Conservation (phyloP, 2,888 invertebrate genomes). For the Microctonus aethiopoides region DNA sequence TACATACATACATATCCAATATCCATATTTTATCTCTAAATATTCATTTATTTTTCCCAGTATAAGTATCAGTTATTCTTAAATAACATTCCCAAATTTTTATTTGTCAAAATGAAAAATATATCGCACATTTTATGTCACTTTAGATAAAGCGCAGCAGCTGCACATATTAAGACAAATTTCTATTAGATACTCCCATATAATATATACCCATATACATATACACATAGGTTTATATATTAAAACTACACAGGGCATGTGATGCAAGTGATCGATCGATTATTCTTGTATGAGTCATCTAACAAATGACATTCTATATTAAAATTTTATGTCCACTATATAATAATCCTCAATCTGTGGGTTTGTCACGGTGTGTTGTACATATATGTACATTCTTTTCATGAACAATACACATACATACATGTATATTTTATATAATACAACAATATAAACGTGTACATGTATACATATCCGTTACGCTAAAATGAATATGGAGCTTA, state of each 20-base stretch:
- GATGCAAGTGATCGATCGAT: conserved; percentile 1
- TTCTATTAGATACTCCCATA: neutral
- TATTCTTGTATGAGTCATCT: neutral
- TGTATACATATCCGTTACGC: neutral
- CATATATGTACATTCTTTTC: neutral
- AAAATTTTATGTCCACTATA: neutral
- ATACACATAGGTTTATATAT: neutral
- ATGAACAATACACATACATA: neutral
- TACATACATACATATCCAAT: no score
- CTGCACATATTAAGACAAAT: neutral
- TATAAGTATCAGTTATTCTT: no score
- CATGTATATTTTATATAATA: neutral
- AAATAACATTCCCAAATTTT: neutral
- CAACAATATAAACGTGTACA: neutral
- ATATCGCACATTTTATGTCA: neutral
- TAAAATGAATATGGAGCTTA: neutral
- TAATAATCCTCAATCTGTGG: neutral
- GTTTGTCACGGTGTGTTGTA: neutral
- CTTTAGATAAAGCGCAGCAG: neutral
- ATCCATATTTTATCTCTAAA: no score
- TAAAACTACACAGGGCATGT: neutral
- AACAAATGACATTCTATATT: neutral
- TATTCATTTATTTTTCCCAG: no score
- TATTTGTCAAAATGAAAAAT: neutral
- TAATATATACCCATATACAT: neutral